Conservation (phyloP, 2,113 vertebrate genomes). For the Sciurus niger region DNA sequence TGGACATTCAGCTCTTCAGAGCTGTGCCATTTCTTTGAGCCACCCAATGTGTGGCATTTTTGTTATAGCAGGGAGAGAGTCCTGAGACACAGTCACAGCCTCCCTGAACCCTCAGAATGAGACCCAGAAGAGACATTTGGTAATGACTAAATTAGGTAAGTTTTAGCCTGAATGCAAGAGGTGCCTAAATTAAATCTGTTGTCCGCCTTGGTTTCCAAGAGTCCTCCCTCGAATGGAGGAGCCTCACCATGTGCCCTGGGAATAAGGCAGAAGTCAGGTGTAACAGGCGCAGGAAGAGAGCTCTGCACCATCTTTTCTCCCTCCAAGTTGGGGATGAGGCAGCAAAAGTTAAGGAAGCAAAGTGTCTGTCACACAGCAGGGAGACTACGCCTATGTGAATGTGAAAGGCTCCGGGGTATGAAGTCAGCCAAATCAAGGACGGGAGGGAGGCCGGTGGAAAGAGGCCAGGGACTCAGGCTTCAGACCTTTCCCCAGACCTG, state of each 20-base stretch:
- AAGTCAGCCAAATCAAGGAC: too few species aligned
- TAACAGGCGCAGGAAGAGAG: background rate
- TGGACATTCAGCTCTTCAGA: background rate
- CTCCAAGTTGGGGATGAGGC: background rate
- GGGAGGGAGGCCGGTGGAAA: background rate
- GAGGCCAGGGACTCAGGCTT: background rate
- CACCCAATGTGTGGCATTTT: background rate
- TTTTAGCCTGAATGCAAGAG: background rate
- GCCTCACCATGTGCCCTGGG: accelerated
- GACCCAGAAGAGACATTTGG: background rate
- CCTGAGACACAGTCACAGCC: background rate
- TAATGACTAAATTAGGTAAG: background rate
- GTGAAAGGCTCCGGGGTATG: background rate
- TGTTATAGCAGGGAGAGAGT: background rate
- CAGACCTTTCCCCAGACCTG: background rate
- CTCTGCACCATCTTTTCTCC: too few species aligned
- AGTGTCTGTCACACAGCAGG: background rate
- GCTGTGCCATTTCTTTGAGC: background rate
- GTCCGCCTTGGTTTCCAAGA: background rate
- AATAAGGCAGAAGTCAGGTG: too few species aligned
- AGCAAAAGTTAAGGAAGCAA: background rate
- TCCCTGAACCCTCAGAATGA: background rate
- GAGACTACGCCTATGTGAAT: background rate
- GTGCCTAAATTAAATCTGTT: background rate
- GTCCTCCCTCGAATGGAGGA: background rate